Percentiles rank a stretch among this genome's conserved stretches.
phyloP scores from a whole-genome alignment of 2,888 invertebrate species.

The Polydesmus complanatus region DNA sequence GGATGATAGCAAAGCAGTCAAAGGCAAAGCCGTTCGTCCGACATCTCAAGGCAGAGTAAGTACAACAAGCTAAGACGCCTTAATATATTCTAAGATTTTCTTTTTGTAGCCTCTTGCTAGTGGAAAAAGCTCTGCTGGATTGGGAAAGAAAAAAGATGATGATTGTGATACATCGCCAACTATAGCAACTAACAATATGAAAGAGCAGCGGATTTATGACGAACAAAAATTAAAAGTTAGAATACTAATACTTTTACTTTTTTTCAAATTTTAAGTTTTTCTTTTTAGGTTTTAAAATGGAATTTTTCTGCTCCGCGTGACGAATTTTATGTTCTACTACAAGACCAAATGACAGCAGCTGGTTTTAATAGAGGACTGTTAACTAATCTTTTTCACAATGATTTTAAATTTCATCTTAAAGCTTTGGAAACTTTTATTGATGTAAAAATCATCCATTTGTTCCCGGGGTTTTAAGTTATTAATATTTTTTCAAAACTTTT shows the following conservation, averaged over 20 bases:
- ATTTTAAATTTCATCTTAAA: slow-evolving; percentile 88
- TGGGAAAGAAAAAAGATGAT: slow-evolving; percentile 54
- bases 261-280: neutral
- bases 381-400: slow-evolving; percentile 82
- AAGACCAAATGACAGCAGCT: slow-evolving; percentile 76
- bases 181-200: slow-evolving; percentile 65
- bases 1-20: neutral
- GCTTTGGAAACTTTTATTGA: slow-evolving; percentile 81
- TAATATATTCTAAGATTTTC: no score
- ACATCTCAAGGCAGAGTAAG: neutral
- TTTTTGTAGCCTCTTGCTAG: no score
- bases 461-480: no score
- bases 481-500: slow-evolving; percentile 19
- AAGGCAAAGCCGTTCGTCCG: neutral
- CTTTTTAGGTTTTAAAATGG: slow-evolving; percentile 59
- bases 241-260: neutral
- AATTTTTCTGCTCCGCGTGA: slow-evolving; percentile 84
- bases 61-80: no score
- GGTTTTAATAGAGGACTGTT: slow-evolving; percentile 75
- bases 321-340: slow-evolving; percentile 84
- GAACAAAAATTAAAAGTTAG: slow-evolving; percentile 74
- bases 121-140: no score
- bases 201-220: slow-evolving; percentile 83
- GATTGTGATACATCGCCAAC: slow-evolving; percentile 68
- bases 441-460: no score